These are phyloP conservation scores for Strigamia transsilvanica DNA, from an alignment of 2,888 invertebrate genomes.

Conservation along the genomic window DNA sequence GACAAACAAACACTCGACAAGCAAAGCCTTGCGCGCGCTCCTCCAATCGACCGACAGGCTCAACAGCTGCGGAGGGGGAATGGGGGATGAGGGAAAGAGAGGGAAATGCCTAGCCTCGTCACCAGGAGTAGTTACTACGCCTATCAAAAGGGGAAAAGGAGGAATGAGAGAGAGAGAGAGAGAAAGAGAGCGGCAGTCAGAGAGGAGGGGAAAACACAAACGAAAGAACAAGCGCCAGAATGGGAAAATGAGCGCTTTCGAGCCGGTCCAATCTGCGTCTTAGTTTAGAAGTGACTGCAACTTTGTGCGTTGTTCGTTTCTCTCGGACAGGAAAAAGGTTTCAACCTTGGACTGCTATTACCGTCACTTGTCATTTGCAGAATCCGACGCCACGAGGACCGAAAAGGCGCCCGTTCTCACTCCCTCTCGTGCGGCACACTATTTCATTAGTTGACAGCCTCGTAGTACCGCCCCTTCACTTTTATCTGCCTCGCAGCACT, in stretches of 20 bases:
- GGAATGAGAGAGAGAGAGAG: not conserved
- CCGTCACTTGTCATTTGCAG: conserved; percentile 33
- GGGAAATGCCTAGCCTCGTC: conserved; percentile 50
- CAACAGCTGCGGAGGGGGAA: conserved; percentile 51
- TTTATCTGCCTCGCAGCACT: conserved; percentile 44
- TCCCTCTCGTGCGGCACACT: conserved; percentile 24
- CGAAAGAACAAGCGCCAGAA: conserved; percentile 9
- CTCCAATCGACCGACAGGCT: conserved; percentile 52
- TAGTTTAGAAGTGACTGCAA: not conserved
- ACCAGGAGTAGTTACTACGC: conserved; percentile 44
- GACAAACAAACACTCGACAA: conserved; percentile 49
- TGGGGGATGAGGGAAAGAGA: conserved; percentile 18
- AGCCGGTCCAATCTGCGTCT: not conserved
- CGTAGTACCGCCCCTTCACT: conserved; percentile 41
- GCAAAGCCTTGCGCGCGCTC: conserved; percentile 42
- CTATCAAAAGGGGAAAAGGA: not conserved
- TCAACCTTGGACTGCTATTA: conserved; percentile 39
- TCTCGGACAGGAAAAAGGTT: conserved; percentile 32
- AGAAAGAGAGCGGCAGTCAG: not conserved
- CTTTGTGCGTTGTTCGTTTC: conserved; percentile 12
- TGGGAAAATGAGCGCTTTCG: conserved; percentile 17
- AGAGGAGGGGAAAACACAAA: not conserved
- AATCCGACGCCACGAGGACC: conserved; percentile 18
- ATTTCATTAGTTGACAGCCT: conserved; percentile 44
- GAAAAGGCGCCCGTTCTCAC: not conserved